A percentile compares a stretch with the other conserved stretches of the same genome.
Evolutionary conservation across 2,888 invertebrate genomes (phyloP).

Genomic region (Sclerodermus sp.): DNA sequence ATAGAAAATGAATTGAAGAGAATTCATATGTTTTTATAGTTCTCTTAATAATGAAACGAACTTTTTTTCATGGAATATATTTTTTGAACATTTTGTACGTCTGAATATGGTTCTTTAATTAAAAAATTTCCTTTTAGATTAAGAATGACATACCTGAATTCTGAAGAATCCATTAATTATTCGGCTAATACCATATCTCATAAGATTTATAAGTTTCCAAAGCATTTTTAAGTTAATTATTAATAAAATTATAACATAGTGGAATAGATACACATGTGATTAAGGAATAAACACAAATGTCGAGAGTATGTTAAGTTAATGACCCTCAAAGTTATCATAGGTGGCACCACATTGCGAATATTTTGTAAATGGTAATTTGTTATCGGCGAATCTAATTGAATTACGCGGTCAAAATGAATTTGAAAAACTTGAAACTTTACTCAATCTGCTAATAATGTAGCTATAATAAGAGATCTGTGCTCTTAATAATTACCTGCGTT

Average conservation of each 20-base stretch:
- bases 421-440: no score
- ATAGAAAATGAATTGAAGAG: no score
- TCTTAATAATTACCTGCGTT: no score
- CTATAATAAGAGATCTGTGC: no score
- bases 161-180: conserved; percentile 25
- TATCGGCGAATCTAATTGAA: no score
- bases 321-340: conserved; percentile 26
- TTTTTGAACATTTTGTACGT: no score
- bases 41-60: no score
- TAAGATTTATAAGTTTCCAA: conserved; percentile 30
- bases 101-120: no score
- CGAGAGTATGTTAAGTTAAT: conserved; percentile 27
- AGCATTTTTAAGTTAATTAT: conserved; percentile 31
- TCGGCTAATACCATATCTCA: conserved; percentile 28
- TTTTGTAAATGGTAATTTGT: neutral
- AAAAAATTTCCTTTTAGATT: neutral
- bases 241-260: neutral
- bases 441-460: no score
- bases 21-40: no score
- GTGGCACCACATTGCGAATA: conserved; percentile 30
- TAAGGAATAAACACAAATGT: conserved; percentile 15
- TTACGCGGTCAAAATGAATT: no score
- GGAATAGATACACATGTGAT: conserved; percentile 6
- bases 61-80: no score
- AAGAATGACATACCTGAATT: conserved; percentile 27